Base-by-base conservation (phyloP, 1,140 invertebrate genomes). In the Diachasma alloeum region DNA sequence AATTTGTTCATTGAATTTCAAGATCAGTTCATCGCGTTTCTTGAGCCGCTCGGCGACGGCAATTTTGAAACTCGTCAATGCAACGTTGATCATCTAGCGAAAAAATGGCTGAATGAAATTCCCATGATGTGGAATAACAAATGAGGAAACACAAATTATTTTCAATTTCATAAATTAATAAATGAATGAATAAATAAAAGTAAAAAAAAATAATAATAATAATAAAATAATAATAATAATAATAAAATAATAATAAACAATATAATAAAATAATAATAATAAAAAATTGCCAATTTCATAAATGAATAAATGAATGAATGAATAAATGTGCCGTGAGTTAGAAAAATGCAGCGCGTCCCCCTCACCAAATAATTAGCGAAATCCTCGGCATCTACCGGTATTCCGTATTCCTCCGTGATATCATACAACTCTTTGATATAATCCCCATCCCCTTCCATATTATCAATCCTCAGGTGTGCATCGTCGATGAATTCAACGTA, bases 401-500 rank as follows among this genome's bases (percentile, higher is more conserved):
- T 93, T n/a, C 87, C 79, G 84, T 92, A 95, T 79, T 94, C 92
- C 74, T 94, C 93, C 79, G 94, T 94, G 6, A 95, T 91, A 63
- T 94, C 91, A 82, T 95, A 93, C 70, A 95, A 85, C 79, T 95
- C 93, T 82, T 94, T 94, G 0, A 93, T 91, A 82, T 94, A 92
- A 80, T 94, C 92, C 4, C 94, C 86, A 66, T 92, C 90, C 19
- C 83, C 83, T 82, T 95, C 93, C 82, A 95, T 88, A 0, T 90
- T 87, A 48, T 94, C 92, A 36, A 94, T 90, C 87, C 91, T 91
- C 31, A 87, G 81, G 75, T 91, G 89, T 36, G 93, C 91, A 67
- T 91, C 87, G 74, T 95, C 94, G 0, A 95, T 83, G 83, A 94
- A 95, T 22, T 91, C 91, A 0, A 96, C 90, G 78, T 92, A 93